phyloP scores from a whole-genome alignment of 1,140 invertebrate species.

The Drosophila gunungcola region DNA sequence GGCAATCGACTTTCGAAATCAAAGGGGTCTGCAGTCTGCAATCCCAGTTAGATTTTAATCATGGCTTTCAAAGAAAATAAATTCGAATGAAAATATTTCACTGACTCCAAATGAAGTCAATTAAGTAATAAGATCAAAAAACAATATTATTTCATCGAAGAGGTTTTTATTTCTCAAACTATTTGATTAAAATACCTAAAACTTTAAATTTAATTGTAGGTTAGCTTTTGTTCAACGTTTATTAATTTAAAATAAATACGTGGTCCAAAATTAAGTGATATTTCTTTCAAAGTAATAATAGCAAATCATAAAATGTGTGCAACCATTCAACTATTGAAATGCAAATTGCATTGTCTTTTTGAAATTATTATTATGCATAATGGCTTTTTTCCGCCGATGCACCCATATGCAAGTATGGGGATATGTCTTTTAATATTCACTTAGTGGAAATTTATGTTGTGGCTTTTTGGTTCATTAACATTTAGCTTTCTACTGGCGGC shows the following conservation, averaged over 20 bases:
- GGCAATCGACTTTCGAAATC: constrained; percentile 31
- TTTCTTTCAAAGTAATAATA: not conserved
- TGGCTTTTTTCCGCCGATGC: constrained; percentile 15
- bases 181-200: no score
- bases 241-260: not conserved
- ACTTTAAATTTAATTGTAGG: no score
- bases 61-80: no score
- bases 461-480: constrained; percentile 73
- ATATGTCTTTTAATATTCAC: constrained; percentile 54
- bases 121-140: no score
- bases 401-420: constrained; percentile 1
- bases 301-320: not conserved
- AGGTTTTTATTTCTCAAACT: no score
- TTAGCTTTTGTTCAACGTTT: not conserved
- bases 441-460: constrained; percentile 57
- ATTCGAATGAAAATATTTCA: no score
- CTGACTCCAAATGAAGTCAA: no score
- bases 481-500: constrained; percentile 70
- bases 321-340: constrained; percentile 20
- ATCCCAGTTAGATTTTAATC: not conserved
- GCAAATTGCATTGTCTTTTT: constrained; percentile 47
- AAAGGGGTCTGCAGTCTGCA: not conserved
- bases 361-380: constrained; percentile 16
- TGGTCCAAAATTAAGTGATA: not conserved
- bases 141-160: no score